These are phyloP conservation scores for Zapornia atra DNA, from an alignment of 2,113 vertebrate genomes.

Conservation along the genomic window DNA sequence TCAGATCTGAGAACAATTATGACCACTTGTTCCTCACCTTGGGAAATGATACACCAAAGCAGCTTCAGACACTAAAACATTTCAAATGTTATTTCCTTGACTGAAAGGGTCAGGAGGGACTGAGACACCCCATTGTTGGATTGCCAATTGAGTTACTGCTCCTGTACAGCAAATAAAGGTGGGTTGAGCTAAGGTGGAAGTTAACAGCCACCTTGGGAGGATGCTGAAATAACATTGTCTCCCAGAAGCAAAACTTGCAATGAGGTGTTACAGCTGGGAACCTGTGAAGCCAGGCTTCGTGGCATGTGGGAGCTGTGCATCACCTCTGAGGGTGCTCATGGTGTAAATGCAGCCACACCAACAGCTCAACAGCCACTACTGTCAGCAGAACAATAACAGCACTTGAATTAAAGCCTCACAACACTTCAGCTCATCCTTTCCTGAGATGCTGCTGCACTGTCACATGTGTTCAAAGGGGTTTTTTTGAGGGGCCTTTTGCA, in stretches of 20 bases:
- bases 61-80: neutral
- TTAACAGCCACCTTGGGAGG: neutral
- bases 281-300: neutral
- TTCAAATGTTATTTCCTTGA: neutral
- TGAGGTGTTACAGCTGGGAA: neutral
- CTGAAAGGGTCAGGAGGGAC: neutral
- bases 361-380: neutral
- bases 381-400: neutral
- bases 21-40: neutral
- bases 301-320: neutral
- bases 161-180: neutral
- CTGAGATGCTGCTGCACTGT: neutral
- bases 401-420: neutral
- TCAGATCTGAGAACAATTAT: neutral
- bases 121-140: neutral
- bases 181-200: neutral
- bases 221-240: neutral
- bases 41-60: neutral
- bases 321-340: neutral
- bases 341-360: neutral
- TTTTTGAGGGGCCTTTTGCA: conserved; percentile 9
- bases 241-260: neutral
- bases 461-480: neutral
- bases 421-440: neutral
- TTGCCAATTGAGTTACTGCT: neutral